phyloP scores from a whole-genome alignment of 2,113 vertebrate genomes.

The Monopterus albus region DNA sequence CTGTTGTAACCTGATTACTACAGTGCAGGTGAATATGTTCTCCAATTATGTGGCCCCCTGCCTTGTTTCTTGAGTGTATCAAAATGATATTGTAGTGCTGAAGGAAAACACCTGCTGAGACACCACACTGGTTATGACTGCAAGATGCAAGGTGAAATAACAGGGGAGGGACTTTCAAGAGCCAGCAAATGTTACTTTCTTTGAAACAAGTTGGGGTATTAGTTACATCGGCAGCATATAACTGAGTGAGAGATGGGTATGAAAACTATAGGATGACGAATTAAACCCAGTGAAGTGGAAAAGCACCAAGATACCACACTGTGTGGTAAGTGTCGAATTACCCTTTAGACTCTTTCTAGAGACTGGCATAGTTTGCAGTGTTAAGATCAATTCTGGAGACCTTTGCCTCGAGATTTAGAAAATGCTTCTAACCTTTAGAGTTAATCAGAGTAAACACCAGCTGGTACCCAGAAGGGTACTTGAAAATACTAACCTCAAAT shows the following conservation, averaged over 20 bases:
- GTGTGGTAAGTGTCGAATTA: constrained; percentile 17
- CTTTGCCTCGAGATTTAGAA: constrained; percentile 51
- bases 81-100: too few relatives aligned
- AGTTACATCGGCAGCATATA: not conserved
- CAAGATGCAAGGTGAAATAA: too few relatives aligned
- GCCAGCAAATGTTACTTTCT: not conserved
- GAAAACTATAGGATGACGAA: constrained; percentile 1
- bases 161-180: too few relatives aligned
- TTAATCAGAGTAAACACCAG: constrained; percentile 64
- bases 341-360: constrained; percentile 34
- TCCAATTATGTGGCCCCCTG: too few relatives aligned
- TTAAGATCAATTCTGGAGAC: constrained; percentile 38
- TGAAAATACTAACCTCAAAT: constrained; percentile 51
- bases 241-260: not conserved
- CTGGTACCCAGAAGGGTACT: constrained; percentile 44
- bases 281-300: not conserved
- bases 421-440: constrained; percentile 56
- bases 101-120: too few relatives aligned
- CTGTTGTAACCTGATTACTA: too few relatives aligned
- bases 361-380: constrained; percentile 18
- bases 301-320: not conserved
- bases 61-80: too few relatives aligned
- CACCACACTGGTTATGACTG: too few relatives aligned
- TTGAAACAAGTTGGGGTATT: not conserved
- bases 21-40: too few relatives aligned